These are phyloP conservation scores for Marcusenius ussheri DNA, from an alignment of 2,113 vertebrate species.

Conservation along the genomic window DNA sequence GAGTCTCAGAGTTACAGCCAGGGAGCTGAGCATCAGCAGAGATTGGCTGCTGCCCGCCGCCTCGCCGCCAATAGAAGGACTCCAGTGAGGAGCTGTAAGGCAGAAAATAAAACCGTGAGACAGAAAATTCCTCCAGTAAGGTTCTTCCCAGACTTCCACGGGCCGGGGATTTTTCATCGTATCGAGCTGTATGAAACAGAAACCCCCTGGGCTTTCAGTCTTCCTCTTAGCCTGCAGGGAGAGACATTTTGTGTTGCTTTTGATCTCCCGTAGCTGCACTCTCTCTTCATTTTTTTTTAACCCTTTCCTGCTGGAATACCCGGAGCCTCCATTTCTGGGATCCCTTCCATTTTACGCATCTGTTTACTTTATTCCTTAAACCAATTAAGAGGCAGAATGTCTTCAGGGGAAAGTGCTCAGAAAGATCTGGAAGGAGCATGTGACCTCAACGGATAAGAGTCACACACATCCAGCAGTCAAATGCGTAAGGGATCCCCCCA, in stretches of 20 bases:
- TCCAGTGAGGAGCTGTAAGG: background rate
- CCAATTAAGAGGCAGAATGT: background rate
- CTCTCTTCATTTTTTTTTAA: background rate
- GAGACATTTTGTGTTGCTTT: constrained; percentile 11
- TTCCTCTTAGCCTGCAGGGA: constrained; percentile 17
- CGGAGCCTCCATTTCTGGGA: background rate
- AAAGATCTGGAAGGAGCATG: background rate
- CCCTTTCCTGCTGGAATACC: background rate
- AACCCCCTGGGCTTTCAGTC: constrained; percentile 7
- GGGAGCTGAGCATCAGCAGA: background rate
- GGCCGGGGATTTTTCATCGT: background rate
- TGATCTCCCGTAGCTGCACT: background rate
- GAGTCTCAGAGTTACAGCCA: background rate
- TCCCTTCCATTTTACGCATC: background rate
- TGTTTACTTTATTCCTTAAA: background rate
- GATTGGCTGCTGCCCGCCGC: background rate
- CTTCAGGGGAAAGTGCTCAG: background rate
- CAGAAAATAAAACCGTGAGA: background rate
- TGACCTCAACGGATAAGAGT: background rate
- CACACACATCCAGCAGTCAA: background rate
- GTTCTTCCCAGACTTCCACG: background rate
- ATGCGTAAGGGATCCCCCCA: background rate
- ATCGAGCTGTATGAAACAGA: background rate
- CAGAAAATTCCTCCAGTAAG: constrained; percentile 5
- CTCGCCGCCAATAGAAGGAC: background rate